Base-by-base conservation (phyloP, 2,113 vertebrate species). In the Corythaixoides concolor region DNA sequence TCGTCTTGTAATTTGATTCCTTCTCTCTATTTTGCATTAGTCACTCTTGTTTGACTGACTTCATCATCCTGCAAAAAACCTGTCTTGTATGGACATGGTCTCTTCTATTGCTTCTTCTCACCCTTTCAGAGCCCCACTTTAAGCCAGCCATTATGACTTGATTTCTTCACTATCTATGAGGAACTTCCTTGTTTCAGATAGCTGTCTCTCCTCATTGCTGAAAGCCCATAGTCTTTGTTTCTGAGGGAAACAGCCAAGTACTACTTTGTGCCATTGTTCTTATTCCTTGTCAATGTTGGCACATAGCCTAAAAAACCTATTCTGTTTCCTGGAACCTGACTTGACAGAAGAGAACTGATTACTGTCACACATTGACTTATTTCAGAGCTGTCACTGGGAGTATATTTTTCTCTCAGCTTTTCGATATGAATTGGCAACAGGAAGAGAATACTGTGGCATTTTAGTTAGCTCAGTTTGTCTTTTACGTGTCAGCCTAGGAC, bases 341-440 rank as follows among this genome's bases (percentile, higher is more conserved):
- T 94, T 93, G 92, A 90, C 94, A 96, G 90, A 84, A 89, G 39
- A 95, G 89, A 91, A 86, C 86, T 87, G 92, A 95, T 96, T 87
- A 68, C 90, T 97, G 95, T 93, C 96, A 82, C 74, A 95, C 80
- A 73, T 27, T 58, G 83, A 64, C 80, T 93, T 84, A 32, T 68
- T 92, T 95, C 77, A 95, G 92, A 95, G 88, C 80, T 96, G 94
- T 95, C 95, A 93, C 66, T 5, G 8, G 52, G 28, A 92, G 59
- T 39, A 20, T 89, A 41, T 95, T 90, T 94, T 90, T 52, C 83
- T 7, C 64, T 90, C 53, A 68, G 73, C 41, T 87, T 85, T 90
- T 89, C 79, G 66, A 92, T 88, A 37, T 50, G 80, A 85, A 60
- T 91, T 93, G 94, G 90, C 90, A 95, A 78, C 49, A 86, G 78